Evolutionary conservation across 2,888 invertebrate genomes (phyloP).

Genomic region (Lamellibrachia columna): DNA sequence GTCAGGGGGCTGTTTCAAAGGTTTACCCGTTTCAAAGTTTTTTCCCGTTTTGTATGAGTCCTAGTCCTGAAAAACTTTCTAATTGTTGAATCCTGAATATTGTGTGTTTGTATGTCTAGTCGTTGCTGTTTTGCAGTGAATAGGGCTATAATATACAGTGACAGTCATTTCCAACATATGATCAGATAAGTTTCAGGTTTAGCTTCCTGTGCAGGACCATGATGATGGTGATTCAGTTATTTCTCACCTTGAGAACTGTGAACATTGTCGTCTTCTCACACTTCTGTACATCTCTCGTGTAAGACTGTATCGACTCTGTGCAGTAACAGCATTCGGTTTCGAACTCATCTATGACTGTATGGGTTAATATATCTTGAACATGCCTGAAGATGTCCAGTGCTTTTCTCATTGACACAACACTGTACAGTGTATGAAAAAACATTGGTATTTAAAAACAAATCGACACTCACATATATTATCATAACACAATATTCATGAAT

Average conservation of each 20-base stretch:
- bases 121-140: too few species aligned
- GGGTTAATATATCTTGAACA: too few species aligned
- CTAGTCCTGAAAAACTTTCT: not conserved
- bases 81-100: not conserved
- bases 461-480: not conserved
- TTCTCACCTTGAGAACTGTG: not conserved
- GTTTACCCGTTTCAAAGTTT: not conserved
- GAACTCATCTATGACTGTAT: too few species aligned
- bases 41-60: not conserved
- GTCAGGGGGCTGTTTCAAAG: not conserved
- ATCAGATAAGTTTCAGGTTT: not conserved
- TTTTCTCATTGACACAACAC: too few species aligned
- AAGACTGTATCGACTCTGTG: too few species aligned
- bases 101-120: not conserved
- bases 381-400: too few species aligned
- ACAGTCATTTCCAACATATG: not conserved
- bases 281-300: too few species aligned
- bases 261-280: too few species aligned
- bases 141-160: not conserved
- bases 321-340: too few species aligned
- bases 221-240: not conserved
- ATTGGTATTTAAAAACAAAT: not conserved
- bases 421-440: not conserved
- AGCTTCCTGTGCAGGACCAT: not conserved
- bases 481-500: not conserved